Percentiles rank a stretch among this genome's conserved stretches.
Evolutionary conservation across 2,113 vertebrate species (phyloP).

Genomic region (Tauraco erythrolophus): DNA sequence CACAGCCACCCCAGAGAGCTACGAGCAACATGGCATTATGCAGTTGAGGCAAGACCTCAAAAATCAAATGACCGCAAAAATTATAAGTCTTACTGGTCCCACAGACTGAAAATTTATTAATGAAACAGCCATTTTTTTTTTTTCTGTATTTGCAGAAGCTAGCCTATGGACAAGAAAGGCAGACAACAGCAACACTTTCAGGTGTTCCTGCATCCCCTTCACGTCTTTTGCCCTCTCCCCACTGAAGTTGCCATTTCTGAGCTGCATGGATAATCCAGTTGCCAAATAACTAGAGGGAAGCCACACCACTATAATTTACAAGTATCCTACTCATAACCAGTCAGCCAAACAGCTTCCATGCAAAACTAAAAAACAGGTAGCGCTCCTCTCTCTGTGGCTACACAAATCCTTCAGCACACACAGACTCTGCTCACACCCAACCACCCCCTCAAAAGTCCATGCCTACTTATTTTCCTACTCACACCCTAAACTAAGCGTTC

Average conservation of each 20-base stretch:
- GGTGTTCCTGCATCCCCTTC: not conserved
- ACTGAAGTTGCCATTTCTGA: not conserved
- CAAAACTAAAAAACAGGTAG: conserved; percentile 54
- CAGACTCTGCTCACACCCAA: conserved; percentile 57
- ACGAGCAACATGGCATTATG: not conserved
- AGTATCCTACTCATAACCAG: conserved; percentile 19
- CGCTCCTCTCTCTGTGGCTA: conserved; percentile 10
- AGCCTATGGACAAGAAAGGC: not conserved
- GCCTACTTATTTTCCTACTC: conserved; percentile 65
- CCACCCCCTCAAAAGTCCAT: conserved; percentile 58
- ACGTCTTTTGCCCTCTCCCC: not conserved
- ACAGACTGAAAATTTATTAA: not conserved
- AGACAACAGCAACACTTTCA: not conserved
- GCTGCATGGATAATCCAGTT: not conserved
- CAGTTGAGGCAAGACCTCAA: not conserved
- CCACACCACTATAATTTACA: conserved; percentile 28
- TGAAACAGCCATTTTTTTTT: not conserved
- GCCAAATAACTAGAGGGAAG: conserved; percentile 47
- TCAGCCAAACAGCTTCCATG: conserved; percentile 43
- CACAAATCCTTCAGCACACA: conserved; percentile 58
- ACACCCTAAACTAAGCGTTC: conserved; percentile 42
- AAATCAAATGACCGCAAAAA: not conserved
- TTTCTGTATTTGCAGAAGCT: not conserved
- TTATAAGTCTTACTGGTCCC: not conserved
- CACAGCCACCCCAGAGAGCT: not conserved